phyloP scores from a whole-genome alignment of 2,113 vertebrate species.

The Pipa parva region DNA sequence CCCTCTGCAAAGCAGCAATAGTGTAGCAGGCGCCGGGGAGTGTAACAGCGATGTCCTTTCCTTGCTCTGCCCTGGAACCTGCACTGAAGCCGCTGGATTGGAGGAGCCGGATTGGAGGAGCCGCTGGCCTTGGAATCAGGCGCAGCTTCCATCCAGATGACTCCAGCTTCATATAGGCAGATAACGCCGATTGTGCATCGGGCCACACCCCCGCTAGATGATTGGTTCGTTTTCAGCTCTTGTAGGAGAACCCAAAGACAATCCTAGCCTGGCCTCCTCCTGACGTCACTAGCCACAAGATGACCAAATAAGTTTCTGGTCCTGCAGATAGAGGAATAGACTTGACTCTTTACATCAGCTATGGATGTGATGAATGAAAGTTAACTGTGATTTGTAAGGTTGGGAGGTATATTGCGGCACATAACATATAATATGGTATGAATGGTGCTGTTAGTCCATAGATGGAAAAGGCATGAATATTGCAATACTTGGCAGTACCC shows the following conservation, averaged over 20 bases:
- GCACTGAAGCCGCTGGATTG: not conserved
- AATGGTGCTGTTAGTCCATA: too few relatives aligned
- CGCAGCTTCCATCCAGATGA: slow-evolving; percentile 7
- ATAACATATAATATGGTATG: too few relatives aligned
- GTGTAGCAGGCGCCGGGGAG: not conserved
- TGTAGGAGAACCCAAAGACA: slow-evolving; percentile 23
- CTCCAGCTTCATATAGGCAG: slow-evolving; percentile 20
- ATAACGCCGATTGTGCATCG: slow-evolving; percentile 1
- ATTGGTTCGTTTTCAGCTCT: slow-evolving; percentile 20
- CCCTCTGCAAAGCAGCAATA: not conserved
- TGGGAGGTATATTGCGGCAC: too few relatives aligned
- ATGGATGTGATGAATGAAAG: too few relatives aligned
- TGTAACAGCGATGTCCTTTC: too few relatives aligned
- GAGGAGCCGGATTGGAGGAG: not conserved
- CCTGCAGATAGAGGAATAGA: too few relatives aligned
- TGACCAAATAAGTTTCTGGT: too few relatives aligned
- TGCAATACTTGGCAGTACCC: too few relatives aligned
- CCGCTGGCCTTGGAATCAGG: not conserved
- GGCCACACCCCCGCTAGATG: not conserved
- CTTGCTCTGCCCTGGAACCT: too few relatives aligned
- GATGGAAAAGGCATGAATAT: too few relatives aligned
- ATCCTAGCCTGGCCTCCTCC: not conserved
- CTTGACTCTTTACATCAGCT: too few relatives aligned
- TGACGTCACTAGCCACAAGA: not conserved
- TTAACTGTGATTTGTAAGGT: too few relatives aligned